Evolutionary conservation across 2,888 invertebrate genomes (phyloP).

Genomic region (Octonoba sinensis): DNA sequence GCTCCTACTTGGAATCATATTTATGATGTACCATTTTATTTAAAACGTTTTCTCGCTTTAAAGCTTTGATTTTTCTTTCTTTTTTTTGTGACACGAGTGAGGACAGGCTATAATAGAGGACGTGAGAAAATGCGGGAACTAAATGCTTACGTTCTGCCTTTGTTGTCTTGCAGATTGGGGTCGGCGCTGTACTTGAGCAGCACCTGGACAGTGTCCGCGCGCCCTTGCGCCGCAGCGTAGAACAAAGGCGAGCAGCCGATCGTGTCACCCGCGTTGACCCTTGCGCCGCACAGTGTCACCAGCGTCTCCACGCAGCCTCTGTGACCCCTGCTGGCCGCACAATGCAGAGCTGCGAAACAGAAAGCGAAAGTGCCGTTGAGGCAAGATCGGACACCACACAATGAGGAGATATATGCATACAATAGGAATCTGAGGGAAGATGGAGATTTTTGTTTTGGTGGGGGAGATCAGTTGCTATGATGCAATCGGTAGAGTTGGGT

Average conservation of each 20-base stretch:
- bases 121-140: not conserved
- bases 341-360: conserved; percentile 82
- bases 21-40: no score
- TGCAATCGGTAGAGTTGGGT: no score
- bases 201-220: conserved; percentile 92
- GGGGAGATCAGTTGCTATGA: no score
- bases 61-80: no score
- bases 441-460: no score
- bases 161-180: conserved; percentile 92
- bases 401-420: no score
- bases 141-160: conserved; percentile 82
- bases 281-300: conserved; percentile 87
- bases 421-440: no score
- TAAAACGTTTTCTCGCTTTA: no score
- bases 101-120: not conserved
- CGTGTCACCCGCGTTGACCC: conserved; percentile 89
- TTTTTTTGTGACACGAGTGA: no score
- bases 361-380: not conserved
- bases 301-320: conserved; percentile 90
- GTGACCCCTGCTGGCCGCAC: conserved; percentile 96
- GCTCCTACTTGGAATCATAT: no score
- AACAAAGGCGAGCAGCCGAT: conserved; percentile 97
- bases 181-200: conserved; percentile 90
- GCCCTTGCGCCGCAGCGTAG: conserved; percentile 95
- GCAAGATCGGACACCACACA: no score